Evolutionary conservation across 2,113 vertebrate species (phyloP).

Genomic region (Nestor notabilis): DNA sequence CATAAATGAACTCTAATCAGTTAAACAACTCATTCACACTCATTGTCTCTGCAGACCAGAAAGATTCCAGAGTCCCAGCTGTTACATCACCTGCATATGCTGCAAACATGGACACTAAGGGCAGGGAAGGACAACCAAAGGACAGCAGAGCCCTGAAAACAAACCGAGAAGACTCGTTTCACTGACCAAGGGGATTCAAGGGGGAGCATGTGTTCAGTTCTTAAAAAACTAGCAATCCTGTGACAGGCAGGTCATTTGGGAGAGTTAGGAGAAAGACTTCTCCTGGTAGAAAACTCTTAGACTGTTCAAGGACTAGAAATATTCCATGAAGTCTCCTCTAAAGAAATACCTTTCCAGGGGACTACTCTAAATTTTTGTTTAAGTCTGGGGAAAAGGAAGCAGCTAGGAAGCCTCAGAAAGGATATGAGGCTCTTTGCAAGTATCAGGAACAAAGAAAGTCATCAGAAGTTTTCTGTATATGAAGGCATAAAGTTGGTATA

Average conservation of each 20-base stretch:
- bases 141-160: background rate
- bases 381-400: background rate
- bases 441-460: background rate
- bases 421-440: background rate
- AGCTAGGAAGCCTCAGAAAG: background rate
- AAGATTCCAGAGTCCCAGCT: background rate
- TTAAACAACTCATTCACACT: conserved; percentile 32
- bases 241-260: background rate
- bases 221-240: background rate
- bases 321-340: background rate
- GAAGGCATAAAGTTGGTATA: background rate
- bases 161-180: background rate
- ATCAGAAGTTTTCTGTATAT: background rate
- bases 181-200: background rate
- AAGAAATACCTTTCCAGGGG: background rate
- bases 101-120: background rate
- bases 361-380: background rate
- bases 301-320: background rate
- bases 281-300: background rate
- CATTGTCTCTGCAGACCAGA: conserved; percentile 13
- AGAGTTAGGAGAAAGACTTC: background rate
- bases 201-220: background rate
- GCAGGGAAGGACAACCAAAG: background rate
- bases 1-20: background rate
- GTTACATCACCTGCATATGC: background rate